phyloP scores from a whole-genome alignment of 1,140 invertebrate species.

The Steinernema khuongi region DNA sequence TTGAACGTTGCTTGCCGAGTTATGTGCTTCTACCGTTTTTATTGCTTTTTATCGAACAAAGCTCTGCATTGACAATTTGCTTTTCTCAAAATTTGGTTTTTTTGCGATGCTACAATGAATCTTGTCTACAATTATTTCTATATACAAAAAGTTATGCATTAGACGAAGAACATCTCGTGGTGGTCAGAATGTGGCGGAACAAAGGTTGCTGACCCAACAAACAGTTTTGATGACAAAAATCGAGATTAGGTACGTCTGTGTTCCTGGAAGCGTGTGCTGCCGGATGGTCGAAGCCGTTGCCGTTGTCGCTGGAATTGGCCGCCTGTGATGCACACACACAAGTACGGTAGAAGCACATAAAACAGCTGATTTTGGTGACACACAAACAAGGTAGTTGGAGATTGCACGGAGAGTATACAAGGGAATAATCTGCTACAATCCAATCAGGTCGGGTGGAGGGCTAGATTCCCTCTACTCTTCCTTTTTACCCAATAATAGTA shows the following conservation, averaged over 20 bases:
- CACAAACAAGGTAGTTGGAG: background rate
- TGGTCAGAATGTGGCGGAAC: too few relatives aligned
- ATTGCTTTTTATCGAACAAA: background rate
- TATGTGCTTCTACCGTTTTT: slow-evolving; percentile 11
- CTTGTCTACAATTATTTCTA: background rate
- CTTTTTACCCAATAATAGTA: background rate
- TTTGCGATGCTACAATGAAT: background rate
- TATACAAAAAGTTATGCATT: too few relatives aligned
- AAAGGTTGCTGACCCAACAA: too few relatives aligned
- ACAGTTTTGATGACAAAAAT: too few relatives aligned
- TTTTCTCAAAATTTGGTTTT: background rate
- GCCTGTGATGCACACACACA: background rate
- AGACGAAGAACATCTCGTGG: too few relatives aligned
- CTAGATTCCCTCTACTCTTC: background rate
- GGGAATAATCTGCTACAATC: background rate
- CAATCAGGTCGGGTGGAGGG: background rate
- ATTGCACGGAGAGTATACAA: background rate
- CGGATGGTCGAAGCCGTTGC: background rate
- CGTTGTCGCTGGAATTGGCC: background rate
- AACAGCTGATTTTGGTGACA: background rate
- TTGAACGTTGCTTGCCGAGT: background rate
- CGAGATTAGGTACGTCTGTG: too few relatives aligned
- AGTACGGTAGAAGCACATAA: slow-evolving; percentile 4
- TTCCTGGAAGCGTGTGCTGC: background rate
- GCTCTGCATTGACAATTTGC: background rate